Evolutionary conservation across 2,888 invertebrate species (phyloP), one percentile per base, ranked within the genome.

Genomic region (Lingula anatina): DNA sequence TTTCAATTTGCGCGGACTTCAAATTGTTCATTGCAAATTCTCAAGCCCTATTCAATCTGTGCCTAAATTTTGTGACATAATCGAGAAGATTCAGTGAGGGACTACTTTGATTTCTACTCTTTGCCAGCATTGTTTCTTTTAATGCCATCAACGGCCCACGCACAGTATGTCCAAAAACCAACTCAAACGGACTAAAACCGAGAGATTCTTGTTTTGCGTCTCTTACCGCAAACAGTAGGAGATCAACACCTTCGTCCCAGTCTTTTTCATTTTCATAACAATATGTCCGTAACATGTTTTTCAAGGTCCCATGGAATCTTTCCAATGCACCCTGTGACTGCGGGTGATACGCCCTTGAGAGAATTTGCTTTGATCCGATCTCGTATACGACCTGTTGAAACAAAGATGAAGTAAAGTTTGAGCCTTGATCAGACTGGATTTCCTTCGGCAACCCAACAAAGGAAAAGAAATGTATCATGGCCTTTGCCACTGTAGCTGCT

Each of bases 341-440:
- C 7, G 47, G 41, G 23, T 50, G 43, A 23, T 51, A 25, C 38
- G 31, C 38, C 26, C 18, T 55, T 12, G 31, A 31, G 15, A 31
- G 9, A 31, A 31, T 9, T 31, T 31, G 49, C 18, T 28, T 26
- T 25, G 46, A 51, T n/a, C 31, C 48, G 28, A 51, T 42, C 35
- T 51, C 38, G 37, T 48, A n/a, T 47, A 53, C 46, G 4, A 56
- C 52, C 36, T 57, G 54, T 21, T 53, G 46, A 47, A 60, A 57
- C 5, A 54, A 4, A 5, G 40, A 26, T 1, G 55, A 57, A 54
- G 54, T 52, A 39, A 60, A 57, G 26, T 60, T 60, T 24, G 53
- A 56, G 2, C 54, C 55, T 37, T 55, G 57, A 28, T 57, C 57
- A n/a, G 49, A 54, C 40, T 57, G 59, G 18, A 61, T 36, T 23